Conservation (phyloP, 2,888 invertebrate genomes). For the Nephrotoma appendiculata region DNA sequence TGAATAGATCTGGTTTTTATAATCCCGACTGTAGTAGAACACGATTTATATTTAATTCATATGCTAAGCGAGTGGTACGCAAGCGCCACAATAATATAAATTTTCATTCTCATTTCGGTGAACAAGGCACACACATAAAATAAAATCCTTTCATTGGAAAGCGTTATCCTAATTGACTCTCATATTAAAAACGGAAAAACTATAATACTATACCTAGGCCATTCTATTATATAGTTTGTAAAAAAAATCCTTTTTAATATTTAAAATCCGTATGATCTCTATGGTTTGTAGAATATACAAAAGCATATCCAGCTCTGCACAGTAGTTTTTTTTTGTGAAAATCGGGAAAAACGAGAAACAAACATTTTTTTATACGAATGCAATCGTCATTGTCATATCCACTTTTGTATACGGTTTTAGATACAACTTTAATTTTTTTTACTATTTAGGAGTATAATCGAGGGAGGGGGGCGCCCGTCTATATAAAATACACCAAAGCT, state of each 20-base stretch:
- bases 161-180: not conserved
- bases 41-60: not conserved
- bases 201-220: not conserved
- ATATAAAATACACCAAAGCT: not conserved
- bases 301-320: not conserved
- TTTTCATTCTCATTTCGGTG: not conserved
- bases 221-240: not conserved
- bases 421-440: not conserved
- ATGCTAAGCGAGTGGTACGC: not conserved
- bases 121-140: not conserved
- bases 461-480: not conserved
- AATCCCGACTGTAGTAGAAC: not conserved
- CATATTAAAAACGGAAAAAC: not conserved
- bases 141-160: not conserved
- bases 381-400: not conserved
- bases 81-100: not conserved
- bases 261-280: not conserved
- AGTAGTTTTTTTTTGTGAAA: not conserved
- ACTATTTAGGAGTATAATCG: not conserved
- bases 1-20: not conserved
- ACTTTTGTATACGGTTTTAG: not conserved
- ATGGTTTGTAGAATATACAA: not conserved
- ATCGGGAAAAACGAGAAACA: not conserved
- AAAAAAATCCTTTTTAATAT: not conserved
- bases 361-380: not conserved